Conservation (phyloP, 2,113 vertebrate species). For the Melanostigma gelatinosum region DNA sequence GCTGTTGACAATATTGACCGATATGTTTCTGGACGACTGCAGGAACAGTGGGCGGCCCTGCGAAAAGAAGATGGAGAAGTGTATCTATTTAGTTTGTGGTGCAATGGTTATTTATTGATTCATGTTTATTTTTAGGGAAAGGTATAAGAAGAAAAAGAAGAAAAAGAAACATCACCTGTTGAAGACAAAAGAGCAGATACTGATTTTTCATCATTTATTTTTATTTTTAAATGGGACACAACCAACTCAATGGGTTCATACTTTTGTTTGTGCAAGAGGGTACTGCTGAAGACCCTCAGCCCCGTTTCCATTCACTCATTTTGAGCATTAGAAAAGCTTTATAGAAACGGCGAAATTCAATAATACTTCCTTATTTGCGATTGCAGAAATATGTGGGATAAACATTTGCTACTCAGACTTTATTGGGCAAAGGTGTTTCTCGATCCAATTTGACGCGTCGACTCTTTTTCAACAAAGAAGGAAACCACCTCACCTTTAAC, state of each 20-base stretch:
- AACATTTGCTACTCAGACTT: too few relatives aligned
- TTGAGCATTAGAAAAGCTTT: background rate
- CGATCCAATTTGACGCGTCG: too few relatives aligned
- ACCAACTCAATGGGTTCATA: background rate
- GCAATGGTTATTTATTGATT: background rate
- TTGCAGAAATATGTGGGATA: too few relatives aligned
- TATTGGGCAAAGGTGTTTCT: too few relatives aligned
- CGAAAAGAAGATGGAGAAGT: slow-evolving; percentile 45
- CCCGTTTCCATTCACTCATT: background rate
- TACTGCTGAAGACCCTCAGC: background rate
- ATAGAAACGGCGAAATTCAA: too few relatives aligned
- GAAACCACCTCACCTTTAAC: too few relatives aligned
- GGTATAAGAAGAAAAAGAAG: background rate
- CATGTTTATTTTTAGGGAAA: background rate
- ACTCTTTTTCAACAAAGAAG: too few relatives aligned
- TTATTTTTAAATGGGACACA: background rate
- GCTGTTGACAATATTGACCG: slow-evolving; percentile 94
- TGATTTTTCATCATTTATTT: background rate
- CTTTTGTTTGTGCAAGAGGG: background rate
- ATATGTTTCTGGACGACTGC: slow-evolving; percentile 97
- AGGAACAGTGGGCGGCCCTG: slow-evolving; percentile 96
- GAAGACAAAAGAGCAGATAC: background rate
- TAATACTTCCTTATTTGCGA: too few relatives aligned
- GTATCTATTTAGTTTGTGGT: background rate
- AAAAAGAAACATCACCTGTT: background rate